Base-by-base conservation (phyloP, 2,113 vertebrate species). In the Caretta caretta region DNA sequence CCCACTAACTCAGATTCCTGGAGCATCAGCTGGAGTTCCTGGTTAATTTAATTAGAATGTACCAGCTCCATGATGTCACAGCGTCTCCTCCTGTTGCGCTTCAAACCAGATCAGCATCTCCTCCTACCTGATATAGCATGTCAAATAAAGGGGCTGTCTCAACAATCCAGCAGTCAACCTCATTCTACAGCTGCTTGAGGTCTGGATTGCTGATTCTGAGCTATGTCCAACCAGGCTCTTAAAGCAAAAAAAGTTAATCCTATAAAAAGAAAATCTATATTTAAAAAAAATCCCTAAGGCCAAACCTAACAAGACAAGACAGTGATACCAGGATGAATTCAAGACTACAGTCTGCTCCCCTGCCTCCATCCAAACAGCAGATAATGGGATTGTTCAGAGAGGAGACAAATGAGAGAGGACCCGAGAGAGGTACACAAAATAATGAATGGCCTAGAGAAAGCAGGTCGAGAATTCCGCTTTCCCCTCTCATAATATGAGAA, bases 201-300 rank as follows among this genome's bases (percentile, higher is more conserved):
- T n/a, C 65, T 38, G 17, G n/a, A 92, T 51, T 59, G 84, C 84
- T 76, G 54, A 87, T 46, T 59, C 89, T 88, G 72, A 96, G 93
- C 2, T 86, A 5, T 76, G 8, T 87, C 93, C 92, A 90, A 84
- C 50, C 62, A 89, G 51, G 91, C 75, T 72, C 87, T 91, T 94
- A 85, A 94, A 96, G n/a, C 85, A 97, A 84, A 96, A 96, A 84
- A 87, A 89, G 49, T 95, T 92, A 48, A 90, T 79, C 46, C 97
- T 97, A 93, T 95, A 96, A 96, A 96, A 93, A 88, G 95, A 95
- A 97, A 96, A 92, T n/a, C 62, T 90, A 92, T 96, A 96, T 96
- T 92, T 97, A 95, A 97, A 94, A 95, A 81, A 95, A 62, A 49
- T 54, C 92, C 20, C 90, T 95, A 93, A 96, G 88, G 95, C 94